phyloP scores from a whole-genome alignment of 2,888 invertebrate species.

The Pristionchus fissidentatus region DNA sequence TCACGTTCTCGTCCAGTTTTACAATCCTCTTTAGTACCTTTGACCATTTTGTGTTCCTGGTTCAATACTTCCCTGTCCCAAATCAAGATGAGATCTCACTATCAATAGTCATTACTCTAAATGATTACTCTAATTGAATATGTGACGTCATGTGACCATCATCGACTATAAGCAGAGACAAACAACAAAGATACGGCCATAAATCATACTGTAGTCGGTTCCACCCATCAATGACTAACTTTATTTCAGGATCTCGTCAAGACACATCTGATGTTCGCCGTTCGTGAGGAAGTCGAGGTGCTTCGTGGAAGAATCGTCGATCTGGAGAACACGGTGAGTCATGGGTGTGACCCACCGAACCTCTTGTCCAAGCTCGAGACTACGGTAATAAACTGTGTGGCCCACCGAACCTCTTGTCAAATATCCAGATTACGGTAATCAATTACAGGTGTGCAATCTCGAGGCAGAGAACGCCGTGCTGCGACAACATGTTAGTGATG shows the following conservation, averaged over 20 bases:
- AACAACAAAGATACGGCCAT: constrained; percentile 13
- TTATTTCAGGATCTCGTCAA: constrained; percentile 53
- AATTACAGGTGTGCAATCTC: constrained; percentile 79
- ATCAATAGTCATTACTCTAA: background rate
- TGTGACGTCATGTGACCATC: background rate
- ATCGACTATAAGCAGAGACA: background rate
- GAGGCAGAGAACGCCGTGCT: constrained; percentile 90
- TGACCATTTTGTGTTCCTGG: background rate
- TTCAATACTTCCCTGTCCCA: background rate
- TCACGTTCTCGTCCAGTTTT: background rate
- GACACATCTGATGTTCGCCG: constrained; percentile 55
- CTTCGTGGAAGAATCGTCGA: constrained; percentile 50
- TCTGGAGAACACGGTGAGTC: constrained; percentile 50
- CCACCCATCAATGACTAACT: background rate
- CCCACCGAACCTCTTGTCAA: background rate
- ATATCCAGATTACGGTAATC: constrained; percentile 1
- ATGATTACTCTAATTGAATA: background rate
- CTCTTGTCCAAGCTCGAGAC: background rate
- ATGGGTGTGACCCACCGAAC: background rate
- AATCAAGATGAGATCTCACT: background rate
- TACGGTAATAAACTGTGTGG: background rate
- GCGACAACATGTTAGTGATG: constrained; percentile 88
- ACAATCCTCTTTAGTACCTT: constrained; percentile 1
- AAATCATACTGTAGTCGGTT: constrained; percentile 26
- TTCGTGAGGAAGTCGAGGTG: constrained; percentile 53